A percentile compares a stretch with the other conserved stretches of the same genome.
Evolutionary conservation across 2,888 invertebrate genomes (phyloP).

Genomic region (Pyrgus malvae): DNA sequence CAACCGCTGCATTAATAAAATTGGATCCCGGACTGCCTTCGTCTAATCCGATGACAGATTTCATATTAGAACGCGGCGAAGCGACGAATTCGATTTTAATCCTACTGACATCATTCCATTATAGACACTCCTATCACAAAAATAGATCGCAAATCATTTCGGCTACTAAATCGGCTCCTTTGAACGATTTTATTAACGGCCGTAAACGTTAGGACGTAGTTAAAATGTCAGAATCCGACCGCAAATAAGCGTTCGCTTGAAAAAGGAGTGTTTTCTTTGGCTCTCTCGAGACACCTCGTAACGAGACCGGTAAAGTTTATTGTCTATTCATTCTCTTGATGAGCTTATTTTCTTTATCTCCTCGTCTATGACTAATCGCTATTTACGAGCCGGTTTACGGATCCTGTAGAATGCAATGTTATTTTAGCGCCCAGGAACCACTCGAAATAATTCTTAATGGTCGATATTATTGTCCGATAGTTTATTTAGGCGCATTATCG

Average conservation of each 20-base stretch:
- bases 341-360: conserved; percentile 72
- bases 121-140: conserved; percentile 25
- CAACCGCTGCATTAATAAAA: conserved; percentile 50
- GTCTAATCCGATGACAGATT: conserved; percentile 35
- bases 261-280: conserved; percentile 76
- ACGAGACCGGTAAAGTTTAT: conserved; percentile 66
- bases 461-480: conserved; percentile 45
- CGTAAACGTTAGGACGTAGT: conserved; percentile 73
- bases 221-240: conserved; percentile 76
- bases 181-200: conserved; percentile 70
- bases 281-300: conserved; percentile 57
- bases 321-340: conserved; percentile 71
- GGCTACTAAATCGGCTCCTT: conserved; percentile 67
- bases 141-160: conserved; percentile 50
- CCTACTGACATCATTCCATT: conserved; percentile 56
- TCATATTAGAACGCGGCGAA: conserved; percentile 10
- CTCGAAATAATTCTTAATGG: conserved; percentile 45
- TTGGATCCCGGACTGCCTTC: conserved; percentile 47
- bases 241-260: conserved; percentile 71
- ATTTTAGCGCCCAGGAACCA: conserved; percentile 54
- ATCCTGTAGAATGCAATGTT: conserved; percentile 53
- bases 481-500: conserved; percentile 71
- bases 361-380: conserved; percentile 66
- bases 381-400: conserved; percentile 50
- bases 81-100: conserved; percentile 51